Conservation (phyloP, 2,797 vertebrate genomes). For the Scolopax rusticola region DNA sequence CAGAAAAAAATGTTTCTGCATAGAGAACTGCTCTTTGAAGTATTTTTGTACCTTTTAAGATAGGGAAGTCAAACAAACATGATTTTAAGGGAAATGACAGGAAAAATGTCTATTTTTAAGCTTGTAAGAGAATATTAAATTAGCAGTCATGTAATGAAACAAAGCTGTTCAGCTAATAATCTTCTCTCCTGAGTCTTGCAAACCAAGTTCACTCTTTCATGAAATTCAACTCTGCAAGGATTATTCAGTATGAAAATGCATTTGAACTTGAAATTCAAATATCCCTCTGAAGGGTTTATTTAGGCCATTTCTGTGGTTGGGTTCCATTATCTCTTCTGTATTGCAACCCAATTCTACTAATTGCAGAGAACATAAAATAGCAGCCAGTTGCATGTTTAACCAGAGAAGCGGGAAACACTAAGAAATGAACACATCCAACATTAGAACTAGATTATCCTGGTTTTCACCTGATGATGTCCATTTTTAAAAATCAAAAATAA, state of each 20-base stretch:
- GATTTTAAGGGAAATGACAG: constrained; percentile 22
- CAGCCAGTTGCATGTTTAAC: background rate
- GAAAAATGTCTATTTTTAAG: constrained; percentile 34
- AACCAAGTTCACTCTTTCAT: background rate
- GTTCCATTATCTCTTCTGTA: background rate
- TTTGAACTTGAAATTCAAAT: background rate
- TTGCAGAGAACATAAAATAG: background rate
- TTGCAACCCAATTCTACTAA: background rate
- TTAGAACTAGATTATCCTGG: background rate
- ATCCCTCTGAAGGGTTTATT: background rate
- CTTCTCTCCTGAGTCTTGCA: background rate
- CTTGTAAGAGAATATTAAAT: constrained; percentile 50
- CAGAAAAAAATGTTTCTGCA: background rate
- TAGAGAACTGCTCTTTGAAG: constrained; percentile 12
- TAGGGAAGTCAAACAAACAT: background rate
- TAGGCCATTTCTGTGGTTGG: background rate
- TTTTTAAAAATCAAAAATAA: background rate
- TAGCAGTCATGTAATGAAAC: constrained; percentile 12
- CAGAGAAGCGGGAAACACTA: background rate
- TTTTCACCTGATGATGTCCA: background rate
- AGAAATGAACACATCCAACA: background rate
- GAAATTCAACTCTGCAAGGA: background rate
- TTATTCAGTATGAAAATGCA: background rate
- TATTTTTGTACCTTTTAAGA: constrained; percentile 30
- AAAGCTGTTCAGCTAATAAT: constrained; percentile 27